Conservation (phyloP, 1,140 invertebrate genomes). For the Ephestia elutella region DNA sequence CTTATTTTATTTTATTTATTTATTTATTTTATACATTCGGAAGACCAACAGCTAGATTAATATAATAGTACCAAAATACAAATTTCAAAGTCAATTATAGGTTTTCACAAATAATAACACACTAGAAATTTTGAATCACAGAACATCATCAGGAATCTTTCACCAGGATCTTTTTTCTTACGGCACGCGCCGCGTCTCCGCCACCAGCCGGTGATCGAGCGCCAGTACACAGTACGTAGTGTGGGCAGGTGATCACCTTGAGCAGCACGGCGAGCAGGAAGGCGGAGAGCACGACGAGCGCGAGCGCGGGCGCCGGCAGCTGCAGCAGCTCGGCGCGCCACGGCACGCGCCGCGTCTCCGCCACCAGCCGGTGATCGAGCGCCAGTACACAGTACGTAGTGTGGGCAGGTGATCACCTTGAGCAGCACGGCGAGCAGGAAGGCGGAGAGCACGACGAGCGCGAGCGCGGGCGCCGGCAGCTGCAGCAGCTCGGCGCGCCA, state of each 20-base stretch:
- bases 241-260: neutral
- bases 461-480: slow-evolving; percentile 82
- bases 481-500: slow-evolving; percentile 81
- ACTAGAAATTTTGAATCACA: no score
- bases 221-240: no score
- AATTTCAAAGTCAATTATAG: no score
- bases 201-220: slow-evolving; percentile 84
- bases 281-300: slow-evolving; percentile 80
- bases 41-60: no score
- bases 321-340: slow-evolving; percentile 81
- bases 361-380: slow-evolving; percentile 84
- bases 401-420: neutral
- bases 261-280: slow-evolving; percentile 83
- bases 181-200: slow-evolving; percentile 81
- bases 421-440: slow-evolving; percentile 83
- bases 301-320: slow-evolving; percentile 82
- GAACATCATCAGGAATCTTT: no score
- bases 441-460: slow-evolving; percentile 80
- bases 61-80: no score
- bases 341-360: slow-evolving; percentile 81
- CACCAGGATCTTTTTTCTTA: no score
- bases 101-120: no score
- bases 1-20: no score
- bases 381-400: no score
- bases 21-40: no score